Evolutionary conservation across 92 coral and sea anemone genomes (phyloP).

Genomic region (Heliopora coerulea): DNA sequence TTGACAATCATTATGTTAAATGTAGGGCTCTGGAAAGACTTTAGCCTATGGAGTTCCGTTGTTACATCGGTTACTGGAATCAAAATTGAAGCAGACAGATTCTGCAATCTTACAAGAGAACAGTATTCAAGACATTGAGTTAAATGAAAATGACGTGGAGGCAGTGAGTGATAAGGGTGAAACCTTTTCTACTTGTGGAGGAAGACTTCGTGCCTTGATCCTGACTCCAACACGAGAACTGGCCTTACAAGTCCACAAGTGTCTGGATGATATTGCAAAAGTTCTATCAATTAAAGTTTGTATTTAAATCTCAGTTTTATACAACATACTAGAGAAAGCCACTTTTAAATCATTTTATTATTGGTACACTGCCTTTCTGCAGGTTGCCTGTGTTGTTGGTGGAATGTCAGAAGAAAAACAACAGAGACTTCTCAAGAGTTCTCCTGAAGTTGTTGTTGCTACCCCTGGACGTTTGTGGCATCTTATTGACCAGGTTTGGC

Average conservation of each 20-base stretch:
- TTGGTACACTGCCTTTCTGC: not conserved
- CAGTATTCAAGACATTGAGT: not conserved
- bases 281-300: conserved; percentile 66
- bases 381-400: conserved; percentile 93
- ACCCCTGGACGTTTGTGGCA: conserved; percentile 98
- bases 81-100: conserved; percentile 28
- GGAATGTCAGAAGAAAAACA: conserved; percentile 98
- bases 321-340: no score
- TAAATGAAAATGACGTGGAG: not conserved
- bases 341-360: no score
- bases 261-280: conserved; percentile 68
- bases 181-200: not conserved
- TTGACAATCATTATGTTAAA: no score
- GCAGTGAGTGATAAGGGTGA: not conserved
- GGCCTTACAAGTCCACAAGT: conserved; percentile 80
- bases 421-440: conserved; percentile 67
- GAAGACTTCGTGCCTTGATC: conserved; percentile 59
- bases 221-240: conserved; percentile 97
- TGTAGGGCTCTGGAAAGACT: conserved; percentile 95
- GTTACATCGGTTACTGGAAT: conserved; percentile 65
- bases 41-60: conserved; percentile 92
- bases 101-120: conserved; percentile 1
- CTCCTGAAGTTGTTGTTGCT: conserved; percentile 89
- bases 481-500: conserved; percentile 71
- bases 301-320: not conserved